Evolutionary conservation across 2,113 vertebrate species (phyloP), one percentile per base, ranked within the genome.

Genomic region (Tor tambroides): DNA sequence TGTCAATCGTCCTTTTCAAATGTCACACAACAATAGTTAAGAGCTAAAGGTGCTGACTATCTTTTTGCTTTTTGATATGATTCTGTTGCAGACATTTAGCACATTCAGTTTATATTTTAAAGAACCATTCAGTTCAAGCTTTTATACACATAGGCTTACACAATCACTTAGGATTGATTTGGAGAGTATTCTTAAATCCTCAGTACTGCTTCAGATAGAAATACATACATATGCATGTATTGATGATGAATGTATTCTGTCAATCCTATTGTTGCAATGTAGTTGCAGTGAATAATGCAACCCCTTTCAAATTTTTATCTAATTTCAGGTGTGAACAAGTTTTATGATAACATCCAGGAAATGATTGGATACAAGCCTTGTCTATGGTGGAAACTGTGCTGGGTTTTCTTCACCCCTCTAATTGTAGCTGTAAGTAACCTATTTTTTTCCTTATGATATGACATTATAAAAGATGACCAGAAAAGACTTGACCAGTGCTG

Each of bases 371-470:
- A 98, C 95, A 97, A 93, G 92, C 98, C 98, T 23, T 98, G 98
- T 92, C 89, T 99, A 92, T 99, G 98, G 98, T 99, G 97, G 97
- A 99, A 99, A 89, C 89, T 99, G 91, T 99, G 98, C 94, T 99
- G 98, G 98, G 96, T 98, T 6, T 96, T 97, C 92, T 99, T 99
- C 93, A 99, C 98, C 89, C 98, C 98, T 83, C 96, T 99, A 91
- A 95, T 99, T 15, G 98, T 99, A 61, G 98, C 92, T 89, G 98
- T 99, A 95, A 98, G 97, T 95, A 77, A 54, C 67, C 61, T 85
- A 8, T 32, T 26, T 51, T 72, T 7, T 12, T 59, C 5, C 1
- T n/a, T 32, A 28, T 17, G 8, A 8, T 56, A 21, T 46, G 11
- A 49, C 8, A 26, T 54, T 10, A 56, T 19, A 21, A 46, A 46